Percentiles rank a stretch among this genome's conserved stretches.
phyloP scores from a whole-genome alignment of 2,113 vertebrate species.

The Equus quagga region DNA sequence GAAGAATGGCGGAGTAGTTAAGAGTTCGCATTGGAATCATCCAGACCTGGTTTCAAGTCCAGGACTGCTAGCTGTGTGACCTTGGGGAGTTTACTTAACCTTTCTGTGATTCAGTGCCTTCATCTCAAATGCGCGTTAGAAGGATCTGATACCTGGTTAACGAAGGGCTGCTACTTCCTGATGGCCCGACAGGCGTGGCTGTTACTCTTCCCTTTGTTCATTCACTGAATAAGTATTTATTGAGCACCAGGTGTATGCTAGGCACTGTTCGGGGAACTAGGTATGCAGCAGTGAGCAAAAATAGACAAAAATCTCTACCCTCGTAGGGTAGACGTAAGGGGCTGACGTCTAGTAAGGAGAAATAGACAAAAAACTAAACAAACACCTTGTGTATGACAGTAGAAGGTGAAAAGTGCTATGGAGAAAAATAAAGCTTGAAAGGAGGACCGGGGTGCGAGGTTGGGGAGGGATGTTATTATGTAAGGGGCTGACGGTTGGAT shows the following conservation, averaged over 20 bases:
- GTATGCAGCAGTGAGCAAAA: not conserved
- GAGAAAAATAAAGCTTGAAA: not conserved
- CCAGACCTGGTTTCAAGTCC: not conserved
- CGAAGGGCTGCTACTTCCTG: not conserved
- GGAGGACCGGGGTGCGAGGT: no score
- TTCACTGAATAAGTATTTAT: not conserved
- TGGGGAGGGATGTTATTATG: not conserved
- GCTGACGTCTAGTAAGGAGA: not conserved
- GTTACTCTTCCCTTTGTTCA: not conserved
- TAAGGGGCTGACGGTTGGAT: not conserved
- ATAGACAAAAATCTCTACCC: not conserved
- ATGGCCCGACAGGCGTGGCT: not conserved
- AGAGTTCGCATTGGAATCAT: not conserved
- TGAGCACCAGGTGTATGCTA: not conserved
- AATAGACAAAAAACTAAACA: not conserved
- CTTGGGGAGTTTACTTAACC: not conserved
- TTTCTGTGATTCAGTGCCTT: constrained; percentile 17
- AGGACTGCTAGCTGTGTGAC: not conserved
- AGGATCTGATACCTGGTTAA: not conserved
- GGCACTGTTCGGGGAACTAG: not conserved
- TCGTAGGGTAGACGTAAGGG: not conserved
- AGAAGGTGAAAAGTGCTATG: not conserved
- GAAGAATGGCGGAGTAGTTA: not conserved
- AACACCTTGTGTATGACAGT: not conserved
- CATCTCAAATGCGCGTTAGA: not conserved